Percentiles rank a stretch among this genome's conserved stretches.
Evolutionary conservation across 2,113 vertebrate genomes (phyloP).

Genomic region (Onychostoma macrolepis): DNA sequence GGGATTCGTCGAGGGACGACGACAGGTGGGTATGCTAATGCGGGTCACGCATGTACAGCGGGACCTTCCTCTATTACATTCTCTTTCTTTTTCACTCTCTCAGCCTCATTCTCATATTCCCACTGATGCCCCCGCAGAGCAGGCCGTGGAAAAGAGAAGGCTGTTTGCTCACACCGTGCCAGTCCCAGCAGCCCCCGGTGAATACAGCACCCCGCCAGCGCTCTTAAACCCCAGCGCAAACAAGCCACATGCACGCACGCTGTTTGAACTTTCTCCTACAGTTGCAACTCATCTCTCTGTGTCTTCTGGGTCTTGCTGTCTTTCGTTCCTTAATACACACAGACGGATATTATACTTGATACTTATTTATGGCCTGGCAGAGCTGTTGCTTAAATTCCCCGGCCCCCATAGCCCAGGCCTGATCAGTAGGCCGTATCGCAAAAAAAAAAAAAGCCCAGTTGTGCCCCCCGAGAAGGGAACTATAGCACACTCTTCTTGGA

Average conservation of each 20-base stretch:
- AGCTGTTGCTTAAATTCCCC: neutral
- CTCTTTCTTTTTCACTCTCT: conserved; percentile 17
- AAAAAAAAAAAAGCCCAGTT: neutral
- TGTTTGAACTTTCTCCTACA: conserved; percentile 5
- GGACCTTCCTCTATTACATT: conserved; percentile 7
- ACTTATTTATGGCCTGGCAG: neutral
- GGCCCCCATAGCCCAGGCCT: neutral
- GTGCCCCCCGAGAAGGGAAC: no score
- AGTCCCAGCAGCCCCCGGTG: neutral
- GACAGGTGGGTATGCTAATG: conserved; percentile 47
- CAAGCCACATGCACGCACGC: conserved; percentile 19
- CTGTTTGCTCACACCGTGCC: conserved; percentile 34
- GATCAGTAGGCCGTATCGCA: neutral
- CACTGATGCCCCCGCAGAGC: conserved; percentile 27
- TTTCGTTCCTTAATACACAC: neutral
- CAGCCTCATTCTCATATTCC: conserved; percentile 8
- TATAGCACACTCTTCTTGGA: neutral
- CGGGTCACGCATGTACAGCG: neutral
- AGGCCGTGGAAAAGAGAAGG: neutral
- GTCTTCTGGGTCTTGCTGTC: neutral
- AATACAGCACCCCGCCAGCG: conserved; percentile 18
- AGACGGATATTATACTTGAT: neutral
- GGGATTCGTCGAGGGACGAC: conserved; percentile 22
- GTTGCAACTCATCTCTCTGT: conserved; percentile 18
- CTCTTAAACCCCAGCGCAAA: conserved; percentile 41